Conservation (phyloP, 2,888 invertebrate species). For the Prosopocoilus inquinatus region DNA sequence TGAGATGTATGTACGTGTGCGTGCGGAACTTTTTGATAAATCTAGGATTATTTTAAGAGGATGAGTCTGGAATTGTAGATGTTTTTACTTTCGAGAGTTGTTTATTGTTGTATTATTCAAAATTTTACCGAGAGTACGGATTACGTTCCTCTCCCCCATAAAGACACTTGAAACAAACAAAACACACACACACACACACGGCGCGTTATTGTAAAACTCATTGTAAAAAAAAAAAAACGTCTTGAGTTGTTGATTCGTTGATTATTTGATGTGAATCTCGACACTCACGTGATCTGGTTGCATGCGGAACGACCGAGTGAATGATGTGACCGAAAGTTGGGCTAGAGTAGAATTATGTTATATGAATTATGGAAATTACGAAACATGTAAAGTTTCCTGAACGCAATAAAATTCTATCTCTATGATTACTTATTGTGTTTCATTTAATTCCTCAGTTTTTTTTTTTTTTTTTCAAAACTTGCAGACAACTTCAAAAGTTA, state of each 20-base stretch:
- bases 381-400: slow-evolving; percentile 55
- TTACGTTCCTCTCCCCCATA: slow-evolving; percentile 48
- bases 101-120: slow-evolving; percentile 38
- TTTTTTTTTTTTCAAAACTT: too few relatives aligned
- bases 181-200: background rate
- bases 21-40: slow-evolving; percentile 38
- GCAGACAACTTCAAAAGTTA: too few relatives aligned
- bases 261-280: slow-evolving; percentile 36
- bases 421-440: slow-evolving; percentile 27
- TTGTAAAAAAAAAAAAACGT: slow-evolving; percentile 38
- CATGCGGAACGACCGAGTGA: slow-evolving; percentile 5
- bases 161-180: too few relatives aligned
- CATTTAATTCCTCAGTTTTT: slow-evolving; percentile 14
- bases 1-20: slow-evolving; percentile 34
- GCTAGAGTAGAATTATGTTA: slow-evolving; percentile 46
- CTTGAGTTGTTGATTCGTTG: slow-evolving; percentile 30
- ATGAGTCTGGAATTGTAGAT: slow-evolving; percentile 37
- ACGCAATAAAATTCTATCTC: slow-evolving; percentile 57
- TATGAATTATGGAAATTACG: slow-evolving; percentile 48
- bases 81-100: slow-evolving; percentile 15
- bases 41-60: slow-evolving; percentile 35
- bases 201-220: slow-evolving; percentile 40
- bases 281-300: slow-evolving; percentile 11
- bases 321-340: background rate
- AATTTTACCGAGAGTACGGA: slow-evolving; percentile 51